Percentiles rank a stretch among this genome's conserved stretches.
These are phyloP conservation scores for Calyptomena viridis DNA, from an alignment of 2,113 vertebrate species.

Conservation along the genomic window DNA sequence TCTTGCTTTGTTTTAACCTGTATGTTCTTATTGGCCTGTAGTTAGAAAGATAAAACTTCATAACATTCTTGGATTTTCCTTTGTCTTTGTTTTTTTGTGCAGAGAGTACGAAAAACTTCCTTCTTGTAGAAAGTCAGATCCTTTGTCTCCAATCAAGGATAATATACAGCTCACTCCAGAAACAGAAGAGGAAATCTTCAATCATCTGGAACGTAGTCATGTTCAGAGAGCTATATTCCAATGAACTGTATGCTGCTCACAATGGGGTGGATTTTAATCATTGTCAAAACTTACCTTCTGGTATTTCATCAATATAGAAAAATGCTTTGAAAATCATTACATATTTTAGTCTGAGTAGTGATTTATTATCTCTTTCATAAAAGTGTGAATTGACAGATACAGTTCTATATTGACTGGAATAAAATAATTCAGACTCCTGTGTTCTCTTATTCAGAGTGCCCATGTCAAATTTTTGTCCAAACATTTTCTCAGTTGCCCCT, in stretches of 20 bases:
- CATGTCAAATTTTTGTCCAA: neutral
- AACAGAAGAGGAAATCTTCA: constrained; percentile 71
- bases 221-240: constrained; percentile 75
- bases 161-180: constrained; percentile 77
- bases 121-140: constrained; percentile 72
- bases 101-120: constrained; percentile 79
- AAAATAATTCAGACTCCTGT: constrained; percentile 13
- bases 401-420: constrained; percentile 6
- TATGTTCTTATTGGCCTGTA: neutral
- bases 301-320: neutral
- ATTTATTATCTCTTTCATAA: neutral
- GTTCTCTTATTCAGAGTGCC: neutral
- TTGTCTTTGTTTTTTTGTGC: constrained; percentile 32
- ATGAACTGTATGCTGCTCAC: neutral
- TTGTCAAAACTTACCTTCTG: neutral
- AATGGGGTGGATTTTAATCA: neutral
- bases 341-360: neutral
- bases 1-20: neutral
- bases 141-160: constrained; percentile 83
- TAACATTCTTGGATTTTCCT: neutral
- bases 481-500: neutral
- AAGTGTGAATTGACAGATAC: neutral
- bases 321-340: neutral
- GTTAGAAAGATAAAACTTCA: neutral
- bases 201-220: constrained; percentile 26